Base-by-base conservation (phyloP, 2,113 vertebrate species). In the Carettochelys insculpta region DNA sequence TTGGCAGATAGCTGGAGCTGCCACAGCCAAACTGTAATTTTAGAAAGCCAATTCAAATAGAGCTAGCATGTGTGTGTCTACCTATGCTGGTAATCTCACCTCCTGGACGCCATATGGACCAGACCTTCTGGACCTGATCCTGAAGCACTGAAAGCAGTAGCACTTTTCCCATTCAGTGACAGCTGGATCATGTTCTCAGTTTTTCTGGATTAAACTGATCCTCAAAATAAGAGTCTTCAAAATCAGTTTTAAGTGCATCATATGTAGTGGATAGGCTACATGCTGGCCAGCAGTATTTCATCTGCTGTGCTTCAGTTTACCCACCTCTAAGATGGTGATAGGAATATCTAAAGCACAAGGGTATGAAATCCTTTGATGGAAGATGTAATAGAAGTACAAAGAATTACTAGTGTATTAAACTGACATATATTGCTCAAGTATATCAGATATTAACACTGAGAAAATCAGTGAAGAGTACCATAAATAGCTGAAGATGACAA, bases 141-240 rank as follows among this genome's bases (percentile, higher is more conserved):
- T 71, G 34, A 91, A 87, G 38, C 85, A 54, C 29, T 84, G 38
- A 90, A 92, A 71, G 24, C 65, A 92, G 83, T 73, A 90, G 87
- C 85, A 92, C 68, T 77, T 88, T 92, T 79, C 51, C 82, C 83
- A 85, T 45, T 0, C 88, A 85, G 27, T 0, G 1, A 82, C 65
- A 65, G 68, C 1, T 92, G 58, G 38, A 86, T 71, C 71, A 90
- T 89, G 51, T 48, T 16, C 1, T 0, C 47, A 34, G 29, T 58
- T n/a, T 53, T 22, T 27, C 53, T 77, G 85, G 4, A n/a, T 84
- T 91, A 84, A 94, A 90, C 58, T 73, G 58, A 86, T 45, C 13
- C 19, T 68, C n/a, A 38, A 38, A 68, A 65, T 65, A 34, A 34
- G 58, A 8, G 16, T 65, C 34, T 34, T 65, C 58, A 65, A 65